These are phyloP conservation scores for Sceloporus tristichus DNA, from an alignment of 2,113 vertebrate species.

Conservation along the genomic window DNA sequence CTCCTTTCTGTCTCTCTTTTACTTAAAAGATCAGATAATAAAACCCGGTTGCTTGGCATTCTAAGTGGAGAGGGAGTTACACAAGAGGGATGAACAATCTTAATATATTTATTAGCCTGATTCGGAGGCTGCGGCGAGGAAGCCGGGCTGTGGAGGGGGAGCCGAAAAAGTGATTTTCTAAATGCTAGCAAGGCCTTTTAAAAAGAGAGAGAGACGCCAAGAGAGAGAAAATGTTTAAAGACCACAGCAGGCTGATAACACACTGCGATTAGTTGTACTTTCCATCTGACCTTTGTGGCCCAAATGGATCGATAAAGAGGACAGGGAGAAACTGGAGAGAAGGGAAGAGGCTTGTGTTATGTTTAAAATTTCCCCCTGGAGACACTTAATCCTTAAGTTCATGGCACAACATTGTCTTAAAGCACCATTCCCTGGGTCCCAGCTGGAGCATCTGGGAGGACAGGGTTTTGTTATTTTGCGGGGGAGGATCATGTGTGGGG, in stretches of 20 bases:
- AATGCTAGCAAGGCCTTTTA: background rate
- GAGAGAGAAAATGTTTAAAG: background rate
- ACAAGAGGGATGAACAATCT: background rate
- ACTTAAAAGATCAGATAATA: conserved; percentile 28
- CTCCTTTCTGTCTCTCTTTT: background rate
- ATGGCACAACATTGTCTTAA: background rate
- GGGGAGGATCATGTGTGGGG: too few relatives aligned
- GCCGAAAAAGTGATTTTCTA: background rate
- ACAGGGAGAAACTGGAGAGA: background rate
- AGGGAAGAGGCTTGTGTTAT: background rate
- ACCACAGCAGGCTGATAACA: background rate
- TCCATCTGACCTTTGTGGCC: conserved; percentile 1
- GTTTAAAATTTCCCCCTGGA: background rate
- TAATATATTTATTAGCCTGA: background rate
- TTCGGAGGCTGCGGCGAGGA: background rate
- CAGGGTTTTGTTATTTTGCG: background rate
- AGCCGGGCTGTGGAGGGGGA: background rate
- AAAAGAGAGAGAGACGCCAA: background rate
- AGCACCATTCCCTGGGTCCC: background rate
- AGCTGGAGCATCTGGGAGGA: background rate
- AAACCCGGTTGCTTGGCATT: background rate
- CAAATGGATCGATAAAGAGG: conserved; percentile 15
- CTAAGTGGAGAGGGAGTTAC: background rate
- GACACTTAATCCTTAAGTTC: conserved; percentile 5
- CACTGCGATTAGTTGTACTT: background rate